These are phyloP conservation scores for Caenorhabditis remanei DNA, from an alignment of 1,140 invertebrate species.

Conservation along the genomic window DNA sequence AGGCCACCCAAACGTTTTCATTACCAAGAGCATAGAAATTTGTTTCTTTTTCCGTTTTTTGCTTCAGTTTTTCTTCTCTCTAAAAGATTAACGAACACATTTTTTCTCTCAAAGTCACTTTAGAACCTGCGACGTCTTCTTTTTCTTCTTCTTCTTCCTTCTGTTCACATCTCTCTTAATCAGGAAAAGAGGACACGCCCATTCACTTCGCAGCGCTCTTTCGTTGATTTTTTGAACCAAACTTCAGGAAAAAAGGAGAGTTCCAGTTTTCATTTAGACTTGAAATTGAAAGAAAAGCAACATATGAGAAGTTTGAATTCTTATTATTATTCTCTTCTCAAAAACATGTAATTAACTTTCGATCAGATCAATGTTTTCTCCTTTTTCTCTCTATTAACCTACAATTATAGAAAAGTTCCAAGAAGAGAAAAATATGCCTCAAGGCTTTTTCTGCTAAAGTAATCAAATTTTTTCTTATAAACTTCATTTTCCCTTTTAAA, in stretches of 20 bases:
- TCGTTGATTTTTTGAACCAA: constrained; percentile 28
- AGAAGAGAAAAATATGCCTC: not conserved
- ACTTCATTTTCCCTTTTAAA: too few species aligned
- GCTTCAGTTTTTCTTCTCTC: constrained; percentile 6
- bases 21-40: not conserved
- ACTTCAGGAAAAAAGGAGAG: not conserved
- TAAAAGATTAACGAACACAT: constrained; percentile 51
- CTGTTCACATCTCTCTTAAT: constrained; percentile 42
- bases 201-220: not conserved
- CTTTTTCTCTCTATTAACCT: not conserved
- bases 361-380: constrained; percentile 3
- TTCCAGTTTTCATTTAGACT: not conserved
- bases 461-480: too few species aligned
- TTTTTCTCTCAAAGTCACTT: constrained; percentile 50
- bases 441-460: not conserved
- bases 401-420: not conserved
- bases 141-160: not conserved
- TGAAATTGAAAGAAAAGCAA: too few species aligned
- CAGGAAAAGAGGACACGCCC: constrained; percentile 47
- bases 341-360: constrained; percentile 14
- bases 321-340: not conserved
- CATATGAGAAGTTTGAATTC: too few species aligned
- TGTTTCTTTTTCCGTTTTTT: constrained; percentile 11
- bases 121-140: constrained; percentile 24
- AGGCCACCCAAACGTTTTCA: not conserved